Base-by-base conservation (phyloP, 2,113 vertebrate species). In the Elaphurus davidianus region DNA sequence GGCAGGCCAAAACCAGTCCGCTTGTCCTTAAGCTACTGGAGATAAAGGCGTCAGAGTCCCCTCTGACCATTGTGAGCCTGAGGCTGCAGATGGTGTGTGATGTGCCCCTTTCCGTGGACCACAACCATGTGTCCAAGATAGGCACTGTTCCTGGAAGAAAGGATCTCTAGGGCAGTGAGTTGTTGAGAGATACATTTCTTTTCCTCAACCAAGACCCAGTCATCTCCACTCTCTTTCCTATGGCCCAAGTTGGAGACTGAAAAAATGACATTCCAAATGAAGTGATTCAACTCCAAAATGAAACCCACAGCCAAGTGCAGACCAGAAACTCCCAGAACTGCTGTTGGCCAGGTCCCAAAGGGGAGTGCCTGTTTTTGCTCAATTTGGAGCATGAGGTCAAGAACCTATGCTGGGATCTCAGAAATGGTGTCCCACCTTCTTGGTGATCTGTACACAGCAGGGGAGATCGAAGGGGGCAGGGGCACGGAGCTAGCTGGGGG, bases 221-320 rank as follows among this genome's bases (percentile, higher is more conserved):
- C 62, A 86, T 54, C 19, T 87, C 43, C 27, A 47, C 33, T 28
- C 7, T 88, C 36, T 78, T 64, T 7, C 36, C 47, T 9, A 28
- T 43, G 33, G 19, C 16, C 54, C 30, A 11, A 45, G 33, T 7
- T 30, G 16, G 81, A 97, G 94, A 85, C 33, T 62, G 27, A 50
- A 74, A 92, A 45, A 78, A 91, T 17, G 81, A 93, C 54, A 81
- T 90, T 52, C 50, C 36, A 71, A 67, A 57, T 19, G 40, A 87
- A 28, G 16, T 60, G 87, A 98, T 67, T 94, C 97, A 94, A 88
- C 25, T 95, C 28, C 10, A 84, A 81, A 92, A 89, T n/a, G 16
- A 97, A 92, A 13, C 13, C 45, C 74, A 7, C n/a, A 45, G 21
- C 25, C 57, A 96, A 90, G 47, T 40, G 33, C 40, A 93, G 89